Base-by-base conservation (phyloP, 92 coral and sea anemone species). In the Montipora capitata region DNA sequence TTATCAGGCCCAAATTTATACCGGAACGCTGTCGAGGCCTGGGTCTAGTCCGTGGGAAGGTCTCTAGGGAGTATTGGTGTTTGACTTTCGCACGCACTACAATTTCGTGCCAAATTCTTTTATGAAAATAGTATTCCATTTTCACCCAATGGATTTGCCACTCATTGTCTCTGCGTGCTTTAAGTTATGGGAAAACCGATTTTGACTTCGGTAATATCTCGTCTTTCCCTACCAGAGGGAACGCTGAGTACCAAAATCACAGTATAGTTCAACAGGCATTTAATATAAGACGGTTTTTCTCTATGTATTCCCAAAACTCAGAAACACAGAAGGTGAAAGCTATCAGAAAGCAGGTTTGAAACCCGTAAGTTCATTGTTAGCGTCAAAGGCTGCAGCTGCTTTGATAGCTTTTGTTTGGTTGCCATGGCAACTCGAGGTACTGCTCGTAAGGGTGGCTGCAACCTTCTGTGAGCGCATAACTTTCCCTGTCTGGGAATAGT, bases 401-500 rank as follows among this genome's bases (percentile, higher is more conserved):
- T 68, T 38, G 48, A 68, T 68, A 68, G 73, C 73, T 68, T 68
- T 44, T 35, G 73, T 45, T 68, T 68, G 73, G 73, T 68, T 68
- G 73, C 45, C 73, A 68, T 68, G 73, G 73, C 45, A 68, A 68
- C 73, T 68, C 73, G 87, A 67, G 78, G 35, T 82, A 48, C 87
- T 72, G 51, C 74, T 73, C 16, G 89, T 74, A 67, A 82, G 76
- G 6, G 88, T 59, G 39, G 79, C 56, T 2, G 88, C 92, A 2
- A 58, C 70, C 52, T 20, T 14, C 6, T 78, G 52, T 58, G 80
- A 6, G 40, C 74, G 71, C 89, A 68, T 38, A 15, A 89, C 93
- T 63, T 68, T 89, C 77, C 76, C 67, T 59, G 72, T 20, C 72
- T 89, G 89, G 80, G 76, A 74, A 39, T 89, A 89, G 68, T 86